phyloP scores from a whole-genome alignment of 1,140 invertebrate genomes.

The Araneus ventricosus region DNA sequence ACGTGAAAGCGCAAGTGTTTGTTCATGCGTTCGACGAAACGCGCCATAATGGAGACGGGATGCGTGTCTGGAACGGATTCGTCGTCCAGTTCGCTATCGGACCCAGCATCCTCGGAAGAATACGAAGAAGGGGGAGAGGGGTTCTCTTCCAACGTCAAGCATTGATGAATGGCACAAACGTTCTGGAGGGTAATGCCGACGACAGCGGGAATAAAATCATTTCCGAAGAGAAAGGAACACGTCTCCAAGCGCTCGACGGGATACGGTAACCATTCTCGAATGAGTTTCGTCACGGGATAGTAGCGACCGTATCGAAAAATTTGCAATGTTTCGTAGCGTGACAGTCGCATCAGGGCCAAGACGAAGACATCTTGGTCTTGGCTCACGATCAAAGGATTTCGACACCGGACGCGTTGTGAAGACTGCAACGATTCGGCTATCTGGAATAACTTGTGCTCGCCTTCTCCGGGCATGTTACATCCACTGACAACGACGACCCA shows the following conservation, averaged over 20 bases:
- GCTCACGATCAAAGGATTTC: background rate
- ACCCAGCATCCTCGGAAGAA: no score
- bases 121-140: rapidly evolving
- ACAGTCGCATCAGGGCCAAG: background rate
- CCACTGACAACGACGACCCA: background rate
- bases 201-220: background rate
- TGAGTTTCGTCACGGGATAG: background rate
- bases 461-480: conserved; percentile 29
- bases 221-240: background rate
- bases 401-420: background rate
- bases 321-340: conserved; percentile 14
- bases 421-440: background rate
- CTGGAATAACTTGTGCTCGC: conserved; percentile 47
- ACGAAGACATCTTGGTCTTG: conserved; percentile 51
- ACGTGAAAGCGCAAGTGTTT: background rate
- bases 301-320: background rate
- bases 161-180: background rate
- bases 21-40: background rate
- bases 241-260: background rate
- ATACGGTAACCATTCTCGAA: background rate
- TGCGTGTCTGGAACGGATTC: no score
- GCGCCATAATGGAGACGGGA: background rate
- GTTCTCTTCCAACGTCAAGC: background rate
- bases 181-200: background rate
- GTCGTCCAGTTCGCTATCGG: no score